phyloP scores from a whole-genome alignment of 2,797 vertebrate species.

The Mormyrus hasselquistii region DNA sequence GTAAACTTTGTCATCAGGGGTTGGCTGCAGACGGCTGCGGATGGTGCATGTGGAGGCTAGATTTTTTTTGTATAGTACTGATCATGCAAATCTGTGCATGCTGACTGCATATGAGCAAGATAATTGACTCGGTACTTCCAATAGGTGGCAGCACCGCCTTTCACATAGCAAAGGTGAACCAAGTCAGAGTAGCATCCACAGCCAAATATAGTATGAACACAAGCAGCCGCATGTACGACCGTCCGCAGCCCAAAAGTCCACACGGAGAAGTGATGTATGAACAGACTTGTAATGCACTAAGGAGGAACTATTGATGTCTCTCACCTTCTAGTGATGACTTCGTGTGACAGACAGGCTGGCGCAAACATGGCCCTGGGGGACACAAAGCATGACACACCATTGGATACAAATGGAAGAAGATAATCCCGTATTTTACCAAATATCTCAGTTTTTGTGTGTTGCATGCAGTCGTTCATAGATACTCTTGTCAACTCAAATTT shows the following conservation, averaged over 20 bases:
- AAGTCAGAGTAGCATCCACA: neutral
- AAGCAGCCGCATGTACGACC: neutral
- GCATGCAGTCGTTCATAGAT: neutral
- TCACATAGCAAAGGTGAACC: neutral
- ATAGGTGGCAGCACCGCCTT: neutral
- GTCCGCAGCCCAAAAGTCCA: neutral
- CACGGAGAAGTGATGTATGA: neutral
- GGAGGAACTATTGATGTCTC: slow-evolving; percentile 32
- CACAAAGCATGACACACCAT: slow-evolving; percentile 21
- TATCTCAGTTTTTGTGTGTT: neutral
- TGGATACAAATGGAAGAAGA: neutral
- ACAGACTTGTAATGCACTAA: neutral
- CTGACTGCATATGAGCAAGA: neutral
- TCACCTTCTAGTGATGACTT: slow-evolving; percentile 91
- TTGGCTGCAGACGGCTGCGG: neutral
- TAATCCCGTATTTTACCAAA: neutral
- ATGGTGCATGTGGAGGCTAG: neutral
- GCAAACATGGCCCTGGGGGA: slow-evolving; percentile 84
- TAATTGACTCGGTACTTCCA: neutral
- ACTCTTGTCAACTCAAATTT: neutral
- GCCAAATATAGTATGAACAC: neutral
- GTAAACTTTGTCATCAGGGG: neutral
- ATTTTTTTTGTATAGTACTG: neutral
- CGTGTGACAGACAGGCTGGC: slow-evolving; percentile 90
- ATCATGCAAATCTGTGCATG: neutral